Evolutionary conservation across 2,797 vertebrate genomes (phyloP), one percentile per base, ranked within the genome.

Genomic region (Pangasius sanitwongsei): DNA sequence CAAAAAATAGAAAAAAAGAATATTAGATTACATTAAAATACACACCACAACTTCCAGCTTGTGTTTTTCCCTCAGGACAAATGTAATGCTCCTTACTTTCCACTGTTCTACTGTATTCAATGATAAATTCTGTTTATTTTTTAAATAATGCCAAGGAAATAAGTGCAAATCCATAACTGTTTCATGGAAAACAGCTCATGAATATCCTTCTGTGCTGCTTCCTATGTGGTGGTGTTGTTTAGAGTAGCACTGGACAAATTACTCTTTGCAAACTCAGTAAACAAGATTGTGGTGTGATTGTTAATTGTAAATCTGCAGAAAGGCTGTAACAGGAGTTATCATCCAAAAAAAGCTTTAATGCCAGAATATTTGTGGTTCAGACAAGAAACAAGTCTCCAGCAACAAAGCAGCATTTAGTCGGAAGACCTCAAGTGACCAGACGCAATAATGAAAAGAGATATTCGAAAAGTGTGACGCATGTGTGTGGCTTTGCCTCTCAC

Each of bases 251-350:
- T 74, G 20, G 31, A 25, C 82, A 75, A 70, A 80, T 77, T 70
- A 15, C 53, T 78, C 48, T 78, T 31, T 89, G 85, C 84, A 63
- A 70, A 87, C 77, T 31, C 23, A 48, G 87, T 87, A 84, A 84
- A 85, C 89, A 80, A 67, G 72, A 70, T 85, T 67, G 31, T 85
- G 82, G 80, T 87, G 70, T 84, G 61, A 50, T 34, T 23, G 48
- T 87, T 31, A 37, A 70, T 6, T 16, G 34, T 37, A 74, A 72
- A 34, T 83, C 78, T 85, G n/a, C 44, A 41, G 77, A 28, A 61
- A 70, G n/a, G 69, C 78, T 85, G 20, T 16, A 59, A 87, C 25
- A 25, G 2, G 61, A 69, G 67, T 16, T 8, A 16, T 84, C n/a
- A 41, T 50, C 5, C n/a, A 67, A 16, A 65, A 31, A 67, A 41